Evolutionary conservation across 2,113 vertebrate species (phyloP).

Genomic region (Oreotragus oreotragus): DNA sequence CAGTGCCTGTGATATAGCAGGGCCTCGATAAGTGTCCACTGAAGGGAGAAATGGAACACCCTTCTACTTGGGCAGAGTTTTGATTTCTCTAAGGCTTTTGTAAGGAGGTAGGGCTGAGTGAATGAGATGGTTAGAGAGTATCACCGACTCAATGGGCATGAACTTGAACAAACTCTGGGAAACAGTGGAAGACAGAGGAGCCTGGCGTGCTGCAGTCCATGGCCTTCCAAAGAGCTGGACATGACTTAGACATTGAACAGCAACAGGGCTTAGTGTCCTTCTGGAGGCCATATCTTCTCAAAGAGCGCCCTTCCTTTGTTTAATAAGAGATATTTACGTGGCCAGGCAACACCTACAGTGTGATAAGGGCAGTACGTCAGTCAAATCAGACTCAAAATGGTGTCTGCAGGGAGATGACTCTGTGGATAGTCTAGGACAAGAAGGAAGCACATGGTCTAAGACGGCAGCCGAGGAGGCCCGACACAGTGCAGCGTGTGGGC

Average conservation of each 20-base stretch:
- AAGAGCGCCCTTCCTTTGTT: background rate
- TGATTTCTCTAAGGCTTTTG: background rate
- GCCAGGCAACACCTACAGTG: background rate
- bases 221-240: background rate
- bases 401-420: background rate
- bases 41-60: no score
- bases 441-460: background rate
- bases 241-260: background rate
- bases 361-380: background rate
- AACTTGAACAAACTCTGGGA: background rate
- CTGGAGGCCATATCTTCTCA: background rate
- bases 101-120: background rate
- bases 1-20: background rate
- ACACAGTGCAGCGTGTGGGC: background rate
- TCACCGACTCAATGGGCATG: background rate
- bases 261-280: background rate
- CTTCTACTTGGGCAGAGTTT: background rate
- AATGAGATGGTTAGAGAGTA: background rate
- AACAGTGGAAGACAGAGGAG: background rate
- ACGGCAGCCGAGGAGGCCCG: background rate
- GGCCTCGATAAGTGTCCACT: background rate
- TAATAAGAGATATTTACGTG: fast-evolving
- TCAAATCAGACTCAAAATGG: background rate
- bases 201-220: background rate
- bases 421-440: background rate